Base-by-base conservation (phyloP, 2,888 invertebrate genomes). In the Dioctria linearis region DNA sequence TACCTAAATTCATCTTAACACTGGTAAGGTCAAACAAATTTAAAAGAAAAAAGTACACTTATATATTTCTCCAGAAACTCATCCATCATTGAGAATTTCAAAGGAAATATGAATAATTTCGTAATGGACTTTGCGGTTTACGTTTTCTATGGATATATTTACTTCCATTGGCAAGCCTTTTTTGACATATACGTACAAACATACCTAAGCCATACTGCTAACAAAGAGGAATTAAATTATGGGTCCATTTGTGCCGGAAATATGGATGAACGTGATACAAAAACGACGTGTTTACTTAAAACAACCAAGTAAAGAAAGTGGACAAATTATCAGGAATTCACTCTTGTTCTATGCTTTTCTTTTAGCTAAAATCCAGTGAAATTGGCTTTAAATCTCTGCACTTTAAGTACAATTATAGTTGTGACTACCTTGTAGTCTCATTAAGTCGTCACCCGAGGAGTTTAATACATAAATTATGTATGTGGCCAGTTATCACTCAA, bases 361-460 rank as follows among this genome's bases (percentile, higher is more conserved):
- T 1, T 11, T 51, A 6, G 6, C 61, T 39, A 4, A 39, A 61
- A 61, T 13, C n/a, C 5, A 39, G 2, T 25, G 57, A 40, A 73
- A 57, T 51, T 40, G 59, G 9, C 8, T 54, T 42, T 13, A 42
- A 57, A 51, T n/a, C 57, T 57, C 1, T 73, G 42, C 59, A 73
- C 73, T 73, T 73, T 73, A 73, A 73, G 42, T 59, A 57, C 57
- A 11, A 46, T 71, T 6, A 25, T 25, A 73, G 11, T 73, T 73
- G 57, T 51, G 57, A 42, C 40, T 57, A 13, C 73, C 73, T 73
- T 73, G 42, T 42, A 73, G 73, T 57, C 73, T 73, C 73, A 73
- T 73, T 73, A 73, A 73, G 57, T 73, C 73, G 73, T 73, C 73
- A 73, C 73, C 73, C 25, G 59, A 73, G 73, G 73, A 73, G 73